phyloP scores from a whole-genome alignment of 2,888 invertebrate species.

The Napeogenes inachia region DNA sequence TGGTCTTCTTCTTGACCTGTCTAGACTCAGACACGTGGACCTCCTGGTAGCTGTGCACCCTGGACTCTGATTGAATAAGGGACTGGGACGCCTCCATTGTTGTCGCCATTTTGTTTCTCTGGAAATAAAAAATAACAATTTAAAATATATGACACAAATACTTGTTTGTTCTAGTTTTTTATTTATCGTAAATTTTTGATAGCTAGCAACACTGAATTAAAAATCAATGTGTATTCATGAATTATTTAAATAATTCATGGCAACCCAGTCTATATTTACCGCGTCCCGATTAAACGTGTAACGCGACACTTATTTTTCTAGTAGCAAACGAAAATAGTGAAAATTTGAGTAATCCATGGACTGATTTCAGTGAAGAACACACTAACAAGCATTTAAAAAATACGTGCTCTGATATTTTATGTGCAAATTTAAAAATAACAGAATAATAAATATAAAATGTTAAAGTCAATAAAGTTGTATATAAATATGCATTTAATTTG shows the following conservation, averaged over 20 bases:
- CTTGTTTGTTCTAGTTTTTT: no score
- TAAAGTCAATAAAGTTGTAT: neutral
- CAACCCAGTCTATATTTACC: slow-evolving; percentile 35
- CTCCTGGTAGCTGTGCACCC: slow-evolving; percentile 61
- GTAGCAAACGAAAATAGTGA: slow-evolving; percentile 13
- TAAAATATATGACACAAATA: no score
- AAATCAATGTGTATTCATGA: no score
- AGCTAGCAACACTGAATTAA: no score
- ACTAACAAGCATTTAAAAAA: no score
- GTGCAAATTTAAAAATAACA: no score
- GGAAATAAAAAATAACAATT: slow-evolving; percentile 28
- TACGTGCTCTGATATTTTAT: no score
- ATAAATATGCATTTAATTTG: no score
- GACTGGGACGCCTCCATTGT: slow-evolving; percentile 67
- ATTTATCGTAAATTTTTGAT: no score
- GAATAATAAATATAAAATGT: neutral
- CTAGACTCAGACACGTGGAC: slow-evolving; percentile 52
- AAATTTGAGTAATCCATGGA: no score
- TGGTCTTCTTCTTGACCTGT: slow-evolving; percentile 68
- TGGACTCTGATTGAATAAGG: slow-evolving; percentile 62
- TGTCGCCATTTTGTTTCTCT: slow-evolving; percentile 58
- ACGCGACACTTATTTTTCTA: slow-evolving; percentile 21
- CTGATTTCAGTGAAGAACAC: no score
- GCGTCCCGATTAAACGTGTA: slow-evolving; percentile 46
- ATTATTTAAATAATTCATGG: neutral